These are phyloP conservation scores for Ceratina australensis DNA, from an alignment of 1,140 invertebrate species.

Conservation along the genomic window DNA sequence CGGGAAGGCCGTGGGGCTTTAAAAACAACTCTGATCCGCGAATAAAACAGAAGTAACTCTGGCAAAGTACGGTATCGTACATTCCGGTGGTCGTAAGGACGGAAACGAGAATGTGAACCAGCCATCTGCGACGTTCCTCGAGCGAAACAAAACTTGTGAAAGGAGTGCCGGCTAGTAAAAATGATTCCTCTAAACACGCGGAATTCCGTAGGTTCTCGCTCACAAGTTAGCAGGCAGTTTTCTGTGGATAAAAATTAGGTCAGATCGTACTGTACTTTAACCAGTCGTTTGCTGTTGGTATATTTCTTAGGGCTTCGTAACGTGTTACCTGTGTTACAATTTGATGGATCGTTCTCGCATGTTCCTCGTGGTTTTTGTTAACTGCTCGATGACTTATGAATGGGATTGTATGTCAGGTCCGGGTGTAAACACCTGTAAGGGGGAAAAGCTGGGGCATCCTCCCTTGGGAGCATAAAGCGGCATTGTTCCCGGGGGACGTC, in stretches of 20 bases:
- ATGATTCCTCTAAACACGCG: neutral
- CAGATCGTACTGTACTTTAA: too few species aligned
- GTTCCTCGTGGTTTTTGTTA: too few species aligned
- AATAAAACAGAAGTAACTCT: neutral
- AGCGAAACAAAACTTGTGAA: neutral
- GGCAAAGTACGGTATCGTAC: neutral
- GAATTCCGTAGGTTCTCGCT: too few species aligned
- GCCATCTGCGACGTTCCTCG: neutral
- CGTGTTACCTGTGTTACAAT: too few species aligned
- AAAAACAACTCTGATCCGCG: neutral
- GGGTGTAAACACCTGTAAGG: conserved; percentile 53
- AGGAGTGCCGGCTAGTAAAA: neutral
- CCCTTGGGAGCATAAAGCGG: conserved; percentile 28
- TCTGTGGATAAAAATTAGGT: too few species aligned
- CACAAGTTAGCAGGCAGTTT: too few species aligned
- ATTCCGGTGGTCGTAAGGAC: neutral
- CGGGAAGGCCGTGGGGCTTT: too few species aligned
- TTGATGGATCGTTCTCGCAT: too few species aligned
- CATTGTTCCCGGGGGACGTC: conserved; percentile 36
- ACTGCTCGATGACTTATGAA: neutral
- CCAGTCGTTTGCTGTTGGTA: too few species aligned
- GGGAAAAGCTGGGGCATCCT: conserved; percentile 2
- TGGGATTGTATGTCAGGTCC: neutral
- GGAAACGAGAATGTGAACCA: neutral
- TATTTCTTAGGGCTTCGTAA: too few species aligned